Evolutionary conservation across 2,113 vertebrate species (phyloP), one percentile per base, ranked within the genome.

Genomic region (Polyodon spathula): DNA sequence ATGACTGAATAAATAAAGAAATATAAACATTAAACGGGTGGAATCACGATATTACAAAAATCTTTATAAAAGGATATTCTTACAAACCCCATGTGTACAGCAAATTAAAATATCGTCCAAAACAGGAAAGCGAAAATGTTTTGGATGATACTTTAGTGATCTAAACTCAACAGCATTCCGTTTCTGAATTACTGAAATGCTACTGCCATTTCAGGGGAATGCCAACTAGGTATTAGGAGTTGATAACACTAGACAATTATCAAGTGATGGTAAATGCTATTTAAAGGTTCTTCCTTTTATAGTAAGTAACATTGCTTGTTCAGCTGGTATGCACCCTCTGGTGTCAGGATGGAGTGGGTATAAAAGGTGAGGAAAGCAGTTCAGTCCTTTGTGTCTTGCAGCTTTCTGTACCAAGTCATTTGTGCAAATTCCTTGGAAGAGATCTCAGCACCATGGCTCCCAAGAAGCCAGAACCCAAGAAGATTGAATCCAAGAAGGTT

Each of bases 391-490:
- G 54, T 41, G 56, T 46, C 40, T 42, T 51, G 44, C 43, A 8
- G 6, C 44, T 8, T n/a, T 17, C 52, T 63, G 14, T 14, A 4
- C 43, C 2, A 16, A 54, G 6, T 11, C 41, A 37, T 6, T 38
- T 44, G 4, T 39, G 5, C 6, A 17, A 42, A 39, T 27, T 54
- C 12, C 39, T 14, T 5, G 14, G 14, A 46, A 46, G 10, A 37
- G 7, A 59, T 37, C 51, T 14, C 43, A n/a, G 62, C 60, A 75
- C 38, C 68, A 89, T 89, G 86, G 68, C 85, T 54, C 85, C 86
- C 9, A 89, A 89, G 75, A 88, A 88, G 75, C 66, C 84, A 6
- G 86, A 88, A 70, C 69, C 76, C 0, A 88, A 87, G 68, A 88
- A 88, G 59, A 78, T 78, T 0, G 84, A 87, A 68, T 75, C 73